A percentile compares a stretch with the other conserved stretches of the same genome.
These are phyloP conservation scores for Neodiprion fabricii DNA, from an alignment of 1,140 invertebrate genomes.

Conservation along the genomic window DNA sequence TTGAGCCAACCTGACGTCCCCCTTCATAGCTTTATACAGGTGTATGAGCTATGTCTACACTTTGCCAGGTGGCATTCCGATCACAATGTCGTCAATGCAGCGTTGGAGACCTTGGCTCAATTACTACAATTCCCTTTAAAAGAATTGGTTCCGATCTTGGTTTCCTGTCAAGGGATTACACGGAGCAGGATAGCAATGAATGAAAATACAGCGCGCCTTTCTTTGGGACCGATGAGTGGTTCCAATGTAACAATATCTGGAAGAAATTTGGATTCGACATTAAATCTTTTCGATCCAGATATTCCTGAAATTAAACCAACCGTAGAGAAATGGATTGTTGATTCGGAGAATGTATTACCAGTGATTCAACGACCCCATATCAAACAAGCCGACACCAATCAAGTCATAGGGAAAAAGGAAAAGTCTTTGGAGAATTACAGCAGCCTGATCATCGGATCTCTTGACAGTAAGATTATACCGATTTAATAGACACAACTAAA, in stretches of 20 bases:
- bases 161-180: slow-evolving; percentile 64
- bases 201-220: slow-evolving; percentile 39
- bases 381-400: slow-evolving; percentile 26
- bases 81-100: slow-evolving; percentile 85
- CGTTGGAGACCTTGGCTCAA: slow-evolving; percentile 81
- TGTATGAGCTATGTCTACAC: slow-evolving; percentile 83
- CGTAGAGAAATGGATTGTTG: slow-evolving; percentile 46
- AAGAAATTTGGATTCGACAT: slow-evolving; percentile 51
- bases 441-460: slow-evolving; percentile 38
- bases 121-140: slow-evolving; percentile 72
- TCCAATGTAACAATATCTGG: slow-evolving; percentile 54
- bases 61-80: slow-evolving; percentile 72
- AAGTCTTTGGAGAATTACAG: slow-evolving; percentile 44
- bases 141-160: slow-evolving; percentile 66
- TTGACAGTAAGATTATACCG: slow-evolving; percentile 40
- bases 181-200: slow-evolving; percentile 54
- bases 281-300: slow-evolving; percentile 50
- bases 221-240: slow-evolving; percentile 49
- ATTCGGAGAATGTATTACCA: slow-evolving; percentile 29
- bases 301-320: slow-evolving; percentile 48
- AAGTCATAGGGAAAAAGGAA: slow-evolving; percentile 39
- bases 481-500: neutral
- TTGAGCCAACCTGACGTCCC: slow-evolving; percentile 36
- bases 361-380: slow-evolving; percentile 25
- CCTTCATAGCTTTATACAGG: slow-evolving; percentile 64